phyloP scores from a whole-genome alignment of 2,113 vertebrate species.

The Zosterops borbonicus region DNA sequence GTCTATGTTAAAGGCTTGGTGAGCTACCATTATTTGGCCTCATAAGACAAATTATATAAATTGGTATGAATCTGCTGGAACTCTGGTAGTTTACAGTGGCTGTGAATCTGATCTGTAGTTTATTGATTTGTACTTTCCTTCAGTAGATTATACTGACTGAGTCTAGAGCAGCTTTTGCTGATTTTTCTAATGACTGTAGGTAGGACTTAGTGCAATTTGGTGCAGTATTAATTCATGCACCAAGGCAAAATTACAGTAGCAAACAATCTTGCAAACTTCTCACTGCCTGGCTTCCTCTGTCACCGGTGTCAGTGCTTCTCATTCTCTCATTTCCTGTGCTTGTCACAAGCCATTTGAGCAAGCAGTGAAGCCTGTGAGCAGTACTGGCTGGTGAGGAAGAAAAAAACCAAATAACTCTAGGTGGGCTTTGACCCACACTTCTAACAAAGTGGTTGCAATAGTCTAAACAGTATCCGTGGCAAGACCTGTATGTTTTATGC shows the following conservation, averaged over 20 bases:
- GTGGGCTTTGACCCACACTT: not conserved
- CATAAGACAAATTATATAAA: not conserved
- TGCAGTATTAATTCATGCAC: not conserved
- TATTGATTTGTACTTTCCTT: not conserved
- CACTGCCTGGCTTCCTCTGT: not conserved
- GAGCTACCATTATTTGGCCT: not conserved
- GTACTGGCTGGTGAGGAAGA: not conserved
- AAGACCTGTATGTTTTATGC: not conserved
- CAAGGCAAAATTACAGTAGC: not conserved
- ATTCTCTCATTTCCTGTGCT: not conserved
- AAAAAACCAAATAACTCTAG: not conserved
- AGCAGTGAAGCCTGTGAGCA: not conserved
- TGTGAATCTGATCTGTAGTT: not conserved
- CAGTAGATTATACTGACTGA: not conserved
- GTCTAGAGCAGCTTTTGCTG: not conserved
- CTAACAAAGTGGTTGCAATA: not conserved
- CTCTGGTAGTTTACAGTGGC: not conserved
- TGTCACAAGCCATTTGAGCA: slow-evolving; percentile 2
- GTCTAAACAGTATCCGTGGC: not conserved
- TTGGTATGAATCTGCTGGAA: not conserved
- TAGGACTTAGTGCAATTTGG: not conserved
- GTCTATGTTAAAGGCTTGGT: not conserved
- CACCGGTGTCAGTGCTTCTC: not conserved
- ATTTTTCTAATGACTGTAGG: not conserved
- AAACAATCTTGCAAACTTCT: not conserved